A percentile compares a stretch with the other conserved stretches of the same genome.
These are phyloP conservation scores for Manis crassicaudata DNA, from an alignment of 2,797 vertebrate genomes.

Conservation along the genomic window DNA sequence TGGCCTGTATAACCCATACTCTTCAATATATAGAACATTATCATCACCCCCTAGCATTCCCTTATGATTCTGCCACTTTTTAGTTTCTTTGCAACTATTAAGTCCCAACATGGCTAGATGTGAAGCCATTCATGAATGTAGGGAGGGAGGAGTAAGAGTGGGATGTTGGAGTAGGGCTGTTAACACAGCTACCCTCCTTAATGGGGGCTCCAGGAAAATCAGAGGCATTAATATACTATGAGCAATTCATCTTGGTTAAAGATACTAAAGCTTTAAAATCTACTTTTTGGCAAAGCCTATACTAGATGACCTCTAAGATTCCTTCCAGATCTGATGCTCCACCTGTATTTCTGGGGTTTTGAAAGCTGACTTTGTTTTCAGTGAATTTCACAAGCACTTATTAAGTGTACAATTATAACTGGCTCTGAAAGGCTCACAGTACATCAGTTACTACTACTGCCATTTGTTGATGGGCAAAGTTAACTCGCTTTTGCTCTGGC, in stretches of 20 bases:
- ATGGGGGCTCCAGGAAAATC: neutral
- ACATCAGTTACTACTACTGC: neutral
- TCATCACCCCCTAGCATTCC: neutral
- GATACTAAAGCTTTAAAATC: conserved; percentile 18
- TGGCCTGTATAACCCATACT: neutral
- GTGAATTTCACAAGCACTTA: neutral
- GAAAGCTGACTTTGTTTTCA: conserved; percentile 24
- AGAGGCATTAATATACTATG: neutral
- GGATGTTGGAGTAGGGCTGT: neutral
- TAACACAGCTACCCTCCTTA: neutral
- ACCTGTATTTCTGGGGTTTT: neutral
- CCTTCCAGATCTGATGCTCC: neutral
- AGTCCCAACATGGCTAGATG: neutral
- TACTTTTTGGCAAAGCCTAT: neutral
- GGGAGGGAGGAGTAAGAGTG: neutral
- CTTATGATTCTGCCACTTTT: neutral
- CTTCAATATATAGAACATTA: neutral
- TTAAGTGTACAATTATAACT: neutral
- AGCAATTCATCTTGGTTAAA: neutral
- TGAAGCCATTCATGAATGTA: neutral
- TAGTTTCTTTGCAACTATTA: neutral
- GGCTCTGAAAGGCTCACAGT: neutral
- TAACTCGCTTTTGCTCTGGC: neutral
- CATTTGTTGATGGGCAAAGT: neutral
- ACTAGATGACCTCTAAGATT: neutral